A percentile compares a stretch with the other conserved stretches of the same genome.
These are phyloP conservation scores for Brachyrhaphis roseni DNA, from an alignment of 2,797 vertebrate species.

Conservation along the genomic window DNA sequence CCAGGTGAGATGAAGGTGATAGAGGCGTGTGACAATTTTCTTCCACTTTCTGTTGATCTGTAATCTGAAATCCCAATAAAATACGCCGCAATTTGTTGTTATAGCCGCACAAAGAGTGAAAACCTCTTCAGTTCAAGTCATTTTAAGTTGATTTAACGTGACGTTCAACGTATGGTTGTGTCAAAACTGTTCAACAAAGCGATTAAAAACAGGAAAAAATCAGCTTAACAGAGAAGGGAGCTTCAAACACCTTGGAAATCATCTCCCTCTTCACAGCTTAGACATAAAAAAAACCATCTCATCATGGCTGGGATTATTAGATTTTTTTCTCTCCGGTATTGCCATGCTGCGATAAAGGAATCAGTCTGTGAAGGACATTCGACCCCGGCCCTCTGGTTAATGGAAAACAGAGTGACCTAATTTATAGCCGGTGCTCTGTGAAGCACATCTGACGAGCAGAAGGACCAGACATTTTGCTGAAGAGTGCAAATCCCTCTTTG, in stretches of 20 bases:
- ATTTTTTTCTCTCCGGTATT: background rate
- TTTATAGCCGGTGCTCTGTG: constrained; percentile 37
- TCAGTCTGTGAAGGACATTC: constrained; percentile 34
- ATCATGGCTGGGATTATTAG: background rate
- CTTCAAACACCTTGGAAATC: constrained; percentile 23
- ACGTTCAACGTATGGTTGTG: background rate
- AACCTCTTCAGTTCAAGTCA: background rate
- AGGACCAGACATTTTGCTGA: constrained; percentile 43
- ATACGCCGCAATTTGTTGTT: background rate
- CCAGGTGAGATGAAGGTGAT: background rate
- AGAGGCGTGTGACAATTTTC: background rate
- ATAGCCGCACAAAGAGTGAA: background rate
- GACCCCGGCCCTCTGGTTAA: constrained; percentile 50
- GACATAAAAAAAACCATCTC: background rate
- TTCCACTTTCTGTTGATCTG: background rate
- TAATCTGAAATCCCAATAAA: background rate
- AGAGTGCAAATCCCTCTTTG: constrained; percentile 8
- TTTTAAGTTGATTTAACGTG: background rate
- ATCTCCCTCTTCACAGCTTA: constrained; percentile 1
- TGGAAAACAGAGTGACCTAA: constrained; percentile 63
- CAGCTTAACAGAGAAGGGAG: constrained; percentile 3
- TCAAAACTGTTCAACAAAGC: background rate
- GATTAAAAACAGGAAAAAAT: constrained; percentile 21
- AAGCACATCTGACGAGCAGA: constrained; percentile 53
- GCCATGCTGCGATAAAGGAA: background rate